phyloP scores from a whole-genome alignment of 35 echinoderm and acorn worm genomes.

The Lytechinus pictus region DNA sequence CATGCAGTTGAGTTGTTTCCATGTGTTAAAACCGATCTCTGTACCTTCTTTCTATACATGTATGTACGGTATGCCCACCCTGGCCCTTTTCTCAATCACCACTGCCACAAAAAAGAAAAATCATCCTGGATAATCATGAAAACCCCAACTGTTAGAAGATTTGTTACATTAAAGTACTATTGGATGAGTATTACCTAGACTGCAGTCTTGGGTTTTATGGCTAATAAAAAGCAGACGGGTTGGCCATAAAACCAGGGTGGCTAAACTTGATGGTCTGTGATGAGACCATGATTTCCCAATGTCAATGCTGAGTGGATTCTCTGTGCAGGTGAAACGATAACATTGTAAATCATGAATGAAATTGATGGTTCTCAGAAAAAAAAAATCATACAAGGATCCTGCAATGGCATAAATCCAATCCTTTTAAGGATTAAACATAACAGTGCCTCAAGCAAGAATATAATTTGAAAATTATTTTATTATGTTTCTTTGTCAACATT shows the following conservation, averaged over 20 bases:
- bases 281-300: not conserved
- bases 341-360: not conserved
- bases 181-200: too few species aligned
- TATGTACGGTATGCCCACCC: too few species aligned
- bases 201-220: not conserved
- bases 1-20: too few species aligned
- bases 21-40: too few species aligned
- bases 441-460: not conserved
- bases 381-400: not conserved
- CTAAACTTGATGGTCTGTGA: not conserved
- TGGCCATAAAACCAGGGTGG: constrained; percentile 3
- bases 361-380: not conserved
- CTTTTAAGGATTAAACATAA: not conserved
- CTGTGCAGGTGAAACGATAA: not conserved
- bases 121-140: too few species aligned
- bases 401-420: not conserved
- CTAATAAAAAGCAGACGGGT: constrained; percentile 11
- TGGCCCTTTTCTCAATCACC: too few species aligned
- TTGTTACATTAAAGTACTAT: too few species aligned
- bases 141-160: too few species aligned
- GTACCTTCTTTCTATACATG: too few species aligned
- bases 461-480: not conserved
- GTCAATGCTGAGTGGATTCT: not conserved
- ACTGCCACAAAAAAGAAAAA: too few species aligned
- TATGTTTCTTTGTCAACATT: not conserved